These are phyloP conservation scores for Drosophila meridionalis DNA, from an alignment of 2,888 invertebrate species.

Conservation along the genomic window DNA sequence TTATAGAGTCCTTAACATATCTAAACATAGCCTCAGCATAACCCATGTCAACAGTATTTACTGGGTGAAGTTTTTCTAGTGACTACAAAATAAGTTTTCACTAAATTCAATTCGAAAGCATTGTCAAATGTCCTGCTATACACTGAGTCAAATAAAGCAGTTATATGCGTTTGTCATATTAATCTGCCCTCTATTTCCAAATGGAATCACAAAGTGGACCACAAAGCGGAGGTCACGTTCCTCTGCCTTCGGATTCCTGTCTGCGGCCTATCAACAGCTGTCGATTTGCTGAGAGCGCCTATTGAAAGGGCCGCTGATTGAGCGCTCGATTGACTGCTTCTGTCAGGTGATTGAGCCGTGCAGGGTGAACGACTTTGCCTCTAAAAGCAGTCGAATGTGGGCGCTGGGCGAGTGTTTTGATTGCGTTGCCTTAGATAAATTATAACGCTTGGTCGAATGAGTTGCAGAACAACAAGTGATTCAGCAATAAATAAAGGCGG, in stretches of 20 bases:
- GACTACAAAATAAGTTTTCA: background rate
- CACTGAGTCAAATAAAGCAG: background rate
- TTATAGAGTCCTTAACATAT: background rate
- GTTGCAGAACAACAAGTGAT: slow-evolving; percentile 28
- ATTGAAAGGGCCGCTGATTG: slow-evolving; percentile 43
- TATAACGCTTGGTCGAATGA: slow-evolving; percentile 38
- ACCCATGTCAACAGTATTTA: background rate
- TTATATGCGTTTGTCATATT: background rate
- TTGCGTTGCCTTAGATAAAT: slow-evolving; percentile 44
- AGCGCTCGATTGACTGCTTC: slow-evolving; percentile 47
- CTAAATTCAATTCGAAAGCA: background rate
- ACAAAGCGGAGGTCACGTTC: slow-evolving; percentile 6
- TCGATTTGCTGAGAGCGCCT: slow-evolving; percentile 31
- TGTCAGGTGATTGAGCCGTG: slow-evolving; percentile 14
- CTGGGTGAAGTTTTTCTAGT: too few species aligned
- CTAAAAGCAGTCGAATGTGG: slow-evolving; percentile 17
- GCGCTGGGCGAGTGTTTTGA: slow-evolving; percentile 30
- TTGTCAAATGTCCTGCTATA: background rate
- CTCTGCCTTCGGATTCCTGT: background rate
- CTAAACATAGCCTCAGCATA: background rate
- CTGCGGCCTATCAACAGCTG: slow-evolving; percentile 45
- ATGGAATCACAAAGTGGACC: background rate
- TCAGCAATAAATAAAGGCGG: background rate
- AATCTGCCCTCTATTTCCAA: background rate
- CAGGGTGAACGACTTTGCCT: background rate